phyloP scores from a whole-genome alignment of 2,888 invertebrate species.

The Pammene aurita region DNA sequence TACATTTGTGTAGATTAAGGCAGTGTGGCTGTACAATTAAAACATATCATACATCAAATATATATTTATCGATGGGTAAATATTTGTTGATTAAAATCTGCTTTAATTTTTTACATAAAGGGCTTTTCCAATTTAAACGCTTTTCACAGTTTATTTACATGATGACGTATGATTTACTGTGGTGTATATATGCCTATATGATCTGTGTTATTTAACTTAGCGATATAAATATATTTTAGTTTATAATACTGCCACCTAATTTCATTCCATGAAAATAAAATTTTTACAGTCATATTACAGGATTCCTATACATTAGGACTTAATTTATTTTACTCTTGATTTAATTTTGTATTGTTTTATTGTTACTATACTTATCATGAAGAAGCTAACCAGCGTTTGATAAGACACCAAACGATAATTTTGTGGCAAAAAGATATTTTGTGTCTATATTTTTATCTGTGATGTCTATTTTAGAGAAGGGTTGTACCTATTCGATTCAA shows the following conservation, averaged over 20 bases:
- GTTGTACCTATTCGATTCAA: constrained; percentile 65
- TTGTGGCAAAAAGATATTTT: constrained; percentile 69
- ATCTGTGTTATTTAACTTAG: too few species aligned
- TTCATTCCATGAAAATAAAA: too few species aligned
- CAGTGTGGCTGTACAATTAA: constrained; percentile 11
- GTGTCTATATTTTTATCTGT: constrained; percentile 79
- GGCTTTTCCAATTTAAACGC: not conserved
- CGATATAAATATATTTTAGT: too few species aligned
- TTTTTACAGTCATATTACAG: too few species aligned
- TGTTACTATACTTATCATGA: not conserved
- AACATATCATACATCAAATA: constrained; percentile 21
- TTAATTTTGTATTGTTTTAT: not conserved
- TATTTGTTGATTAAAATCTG: too few species aligned
- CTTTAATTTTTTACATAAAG: too few species aligned
- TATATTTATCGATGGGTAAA: not conserved
- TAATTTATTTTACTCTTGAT: not conserved
- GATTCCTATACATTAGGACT: not conserved
- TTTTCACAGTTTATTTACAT: too few species aligned
- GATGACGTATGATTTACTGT: too few species aligned
- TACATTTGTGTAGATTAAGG: not conserved
- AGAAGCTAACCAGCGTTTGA: constrained; percentile 52
- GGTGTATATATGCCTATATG: too few species aligned
- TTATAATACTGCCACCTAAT: too few species aligned
- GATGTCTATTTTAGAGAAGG: constrained; percentile 77
- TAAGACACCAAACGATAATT: constrained; percentile 52